These are phyloP conservation scores for Eurytoma adleriae DNA, from an alignment of 2,888 invertebrate species.

Conservation along the genomic window DNA sequence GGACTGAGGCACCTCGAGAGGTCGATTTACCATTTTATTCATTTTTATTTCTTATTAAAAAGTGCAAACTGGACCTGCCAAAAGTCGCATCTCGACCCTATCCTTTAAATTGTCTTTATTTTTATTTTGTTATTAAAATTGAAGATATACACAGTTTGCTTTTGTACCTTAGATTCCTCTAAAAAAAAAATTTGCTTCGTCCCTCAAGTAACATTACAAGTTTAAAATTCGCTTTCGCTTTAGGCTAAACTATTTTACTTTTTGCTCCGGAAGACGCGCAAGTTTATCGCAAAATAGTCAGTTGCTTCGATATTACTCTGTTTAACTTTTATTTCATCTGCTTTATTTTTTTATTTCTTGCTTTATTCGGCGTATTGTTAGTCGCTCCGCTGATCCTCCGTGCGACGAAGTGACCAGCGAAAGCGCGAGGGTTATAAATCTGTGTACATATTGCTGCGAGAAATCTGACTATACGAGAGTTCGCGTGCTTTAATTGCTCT, in stretches of 20 bases:
- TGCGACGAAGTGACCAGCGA: constrained; percentile 27
- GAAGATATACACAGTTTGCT: not conserved
- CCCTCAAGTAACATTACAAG: not conserved
- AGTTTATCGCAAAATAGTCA: constrained; percentile 62
- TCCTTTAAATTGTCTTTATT: no score
- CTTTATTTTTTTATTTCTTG: no score
- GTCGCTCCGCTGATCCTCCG: no score
- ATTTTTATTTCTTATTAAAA: no score
- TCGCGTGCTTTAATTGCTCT: constrained; percentile 40
- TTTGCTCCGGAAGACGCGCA: constrained; percentile 70
- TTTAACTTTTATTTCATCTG: no score
- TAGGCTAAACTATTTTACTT: constrained; percentile 66
- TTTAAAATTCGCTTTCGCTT: constrained; percentile 55
- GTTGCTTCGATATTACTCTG: no score
- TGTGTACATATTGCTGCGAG: constrained; percentile 35
- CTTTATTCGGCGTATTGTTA: no score
- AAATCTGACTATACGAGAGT: constrained; percentile 23
- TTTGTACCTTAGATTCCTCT: not conserved
- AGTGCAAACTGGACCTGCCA: no score
- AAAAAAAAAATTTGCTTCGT: not conserved
- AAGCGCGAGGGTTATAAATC: constrained; percentile 49
- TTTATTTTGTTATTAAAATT: no score
- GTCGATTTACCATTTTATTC: no score
- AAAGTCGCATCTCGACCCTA: no score
- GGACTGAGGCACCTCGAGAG: no score